phyloP scores from a whole-genome alignment of 2,797 vertebrate genomes.

The Heteromormyrus szaboi region DNA sequence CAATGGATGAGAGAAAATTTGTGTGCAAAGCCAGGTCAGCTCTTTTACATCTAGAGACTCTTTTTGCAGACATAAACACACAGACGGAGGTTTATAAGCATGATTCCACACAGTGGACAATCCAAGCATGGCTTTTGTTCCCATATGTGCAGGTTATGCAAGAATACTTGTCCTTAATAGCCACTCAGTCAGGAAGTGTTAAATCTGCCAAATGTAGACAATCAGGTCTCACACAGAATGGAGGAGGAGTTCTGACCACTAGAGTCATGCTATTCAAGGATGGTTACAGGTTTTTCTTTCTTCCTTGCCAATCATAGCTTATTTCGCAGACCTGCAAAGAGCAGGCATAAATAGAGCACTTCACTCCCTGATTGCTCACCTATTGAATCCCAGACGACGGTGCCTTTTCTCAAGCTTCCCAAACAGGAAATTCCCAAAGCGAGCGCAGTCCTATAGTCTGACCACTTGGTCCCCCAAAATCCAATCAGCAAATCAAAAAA shows the following conservation, averaged over 20 bases:
- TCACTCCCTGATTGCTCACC: constrained; percentile 41
- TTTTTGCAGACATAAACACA: constrained; percentile 61
- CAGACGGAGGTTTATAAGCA: constrained; percentile 68
- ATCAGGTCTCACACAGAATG: constrained; percentile 71
- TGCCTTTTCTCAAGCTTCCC: constrained; percentile 26
- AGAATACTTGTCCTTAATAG: constrained; percentile 77
- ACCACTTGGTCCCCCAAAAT: not conserved
- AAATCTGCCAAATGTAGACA: constrained; percentile 76
- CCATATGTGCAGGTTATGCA: constrained; percentile 68
- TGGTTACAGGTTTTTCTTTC: constrained; percentile 71
- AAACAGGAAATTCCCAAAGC: constrained; percentile 40
- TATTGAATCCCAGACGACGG: constrained; percentile 22
- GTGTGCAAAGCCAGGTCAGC: not conserved
- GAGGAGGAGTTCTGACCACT: constrained; percentile 64
- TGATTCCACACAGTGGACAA: constrained; percentile 67
- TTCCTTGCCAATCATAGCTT: constrained; percentile 58
- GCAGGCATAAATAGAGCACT: constrained; percentile 46
- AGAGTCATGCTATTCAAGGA: constrained; percentile 63
- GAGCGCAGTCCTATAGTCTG: constrained; percentile 27
- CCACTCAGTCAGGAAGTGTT: constrained; percentile 84
- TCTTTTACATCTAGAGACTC: not conserved
- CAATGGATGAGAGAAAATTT: not conserved
- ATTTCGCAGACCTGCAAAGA: constrained; percentile 42
- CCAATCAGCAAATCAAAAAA: not conserved
- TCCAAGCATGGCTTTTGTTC: constrained; percentile 67